These are phyloP conservation scores for Eupleurogrammus muticus DNA, from an alignment of 2,797 vertebrate species.

Conservation along the genomic window DNA sequence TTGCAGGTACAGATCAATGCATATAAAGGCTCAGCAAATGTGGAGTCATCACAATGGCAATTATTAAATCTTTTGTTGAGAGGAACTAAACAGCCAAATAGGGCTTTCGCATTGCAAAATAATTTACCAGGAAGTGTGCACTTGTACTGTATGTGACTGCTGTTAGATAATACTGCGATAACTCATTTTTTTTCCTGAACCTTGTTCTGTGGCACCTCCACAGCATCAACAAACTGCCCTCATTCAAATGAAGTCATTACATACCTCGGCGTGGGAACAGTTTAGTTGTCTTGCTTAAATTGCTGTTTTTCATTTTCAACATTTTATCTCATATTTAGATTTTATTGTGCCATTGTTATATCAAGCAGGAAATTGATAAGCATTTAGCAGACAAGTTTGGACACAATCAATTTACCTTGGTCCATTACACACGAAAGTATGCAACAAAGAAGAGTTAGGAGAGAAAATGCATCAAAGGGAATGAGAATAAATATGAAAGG, in stretches of 20 bases:
- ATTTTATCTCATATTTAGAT: not conserved
- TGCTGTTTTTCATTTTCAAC: not conserved
- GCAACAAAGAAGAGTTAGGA: not conserved
- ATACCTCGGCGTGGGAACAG: not conserved
- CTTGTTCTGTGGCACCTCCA: not conserved
- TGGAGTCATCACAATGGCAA: not conserved
- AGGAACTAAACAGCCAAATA: too few species aligned
- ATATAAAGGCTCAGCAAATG: not conserved
- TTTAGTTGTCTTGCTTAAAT: not conserved
- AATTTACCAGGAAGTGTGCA: not conserved
- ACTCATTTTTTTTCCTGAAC: too few species aligned
- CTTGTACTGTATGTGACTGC: too few species aligned
- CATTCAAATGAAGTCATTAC: not conserved
- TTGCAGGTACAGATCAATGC: not conserved
- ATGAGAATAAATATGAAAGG: not conserved
- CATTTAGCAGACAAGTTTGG: conserved; percentile 8
- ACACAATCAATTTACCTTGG: conserved; percentile 7
- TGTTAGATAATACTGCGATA: not conserved
- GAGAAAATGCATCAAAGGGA: conserved; percentile 2
- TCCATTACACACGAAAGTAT: conserved; percentile 8
- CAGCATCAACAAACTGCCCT: too few species aligned
- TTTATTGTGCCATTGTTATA: not conserved
- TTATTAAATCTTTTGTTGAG: too few species aligned
- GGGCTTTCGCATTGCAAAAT: not conserved
- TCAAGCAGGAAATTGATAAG: not conserved